A percentile compares a stretch with the other conserved stretches of the same genome.
Conservation (phyloP, 2,113 vertebrate genomes). For the Cochlearius cochlearius region DNA sequence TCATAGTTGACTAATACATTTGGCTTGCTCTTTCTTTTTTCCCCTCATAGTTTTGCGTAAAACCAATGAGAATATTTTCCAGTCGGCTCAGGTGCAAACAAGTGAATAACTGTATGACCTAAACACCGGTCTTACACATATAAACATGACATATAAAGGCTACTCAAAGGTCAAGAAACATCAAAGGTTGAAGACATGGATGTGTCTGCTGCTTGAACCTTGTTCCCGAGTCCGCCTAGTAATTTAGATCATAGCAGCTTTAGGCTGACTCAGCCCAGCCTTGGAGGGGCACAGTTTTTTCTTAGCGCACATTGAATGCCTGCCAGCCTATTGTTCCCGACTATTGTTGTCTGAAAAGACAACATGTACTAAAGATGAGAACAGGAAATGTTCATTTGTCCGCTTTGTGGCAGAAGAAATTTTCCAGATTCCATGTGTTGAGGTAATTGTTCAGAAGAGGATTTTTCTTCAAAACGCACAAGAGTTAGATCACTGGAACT, state of each 20-base stretch:
- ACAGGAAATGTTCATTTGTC: constrained; percentile 77
- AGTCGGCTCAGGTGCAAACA: not conserved
- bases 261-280: constrained; percentile 66
- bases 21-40: not conserved
- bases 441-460: constrained; percentile 64
- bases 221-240: constrained; percentile 42
- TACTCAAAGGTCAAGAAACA: constrained; percentile 44
- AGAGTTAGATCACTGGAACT: constrained; percentile 6
- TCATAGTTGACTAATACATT: not conserved
- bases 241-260: constrained; percentile 49
- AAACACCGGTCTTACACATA: not conserved
- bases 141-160: not conserved
- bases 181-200: constrained; percentile 49
- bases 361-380: constrained; percentile 80
- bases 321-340: constrained; percentile 78
- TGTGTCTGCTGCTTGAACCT: constrained; percentile 60
- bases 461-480: constrained; percentile 21
- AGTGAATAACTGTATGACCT: constrained; percentile 6
- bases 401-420: constrained; percentile 67
- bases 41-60: not conserved
- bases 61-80: not conserved
- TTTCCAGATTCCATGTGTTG: constrained; percentile 75
- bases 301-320: constrained; percentile 43
- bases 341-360: constrained; percentile 80
- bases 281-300: constrained; percentile 47